A percentile compares a stretch with the other conserved stretches of the same genome.
Evolutionary conservation across 2,888 invertebrate species (phyloP).

Genomic region (Macroteleia sp.): DNA sequence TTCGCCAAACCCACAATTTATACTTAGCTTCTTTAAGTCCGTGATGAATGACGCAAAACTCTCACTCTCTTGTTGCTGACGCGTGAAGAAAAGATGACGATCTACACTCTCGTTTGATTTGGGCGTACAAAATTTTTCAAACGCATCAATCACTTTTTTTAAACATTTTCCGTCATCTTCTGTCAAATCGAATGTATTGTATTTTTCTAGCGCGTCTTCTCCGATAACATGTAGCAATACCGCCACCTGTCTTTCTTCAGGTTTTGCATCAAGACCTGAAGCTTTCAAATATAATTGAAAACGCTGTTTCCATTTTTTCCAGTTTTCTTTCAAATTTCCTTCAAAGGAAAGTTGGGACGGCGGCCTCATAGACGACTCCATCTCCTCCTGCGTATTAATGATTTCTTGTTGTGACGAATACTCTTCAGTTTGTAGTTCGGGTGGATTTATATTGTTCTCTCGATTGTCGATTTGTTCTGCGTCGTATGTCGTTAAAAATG

Average conservation of each 20-base stretch:
- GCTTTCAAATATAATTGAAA: conserved; percentile 68
- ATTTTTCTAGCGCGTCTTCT: conserved; percentile 68
- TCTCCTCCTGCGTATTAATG: too few species aligned
- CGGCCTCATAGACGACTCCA: conserved; percentile 50
- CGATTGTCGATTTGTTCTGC: too few species aligned
- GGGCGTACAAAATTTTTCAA: too few species aligned
- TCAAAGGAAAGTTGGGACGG: conserved; percentile 49
- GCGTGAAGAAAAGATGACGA: too few species aligned
- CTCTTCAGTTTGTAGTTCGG: not conserved
- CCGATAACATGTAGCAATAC: conserved; percentile 70
- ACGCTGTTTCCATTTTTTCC: conserved; percentile 64
- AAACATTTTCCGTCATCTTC: conserved; percentile 57
- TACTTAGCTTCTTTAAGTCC: too few species aligned
- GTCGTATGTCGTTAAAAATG: too few species aligned
- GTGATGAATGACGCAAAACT: too few species aligned
- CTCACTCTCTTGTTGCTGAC: too few species aligned
- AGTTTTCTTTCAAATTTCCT: conserved; percentile 66
- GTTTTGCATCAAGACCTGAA: conserved; percentile 63
- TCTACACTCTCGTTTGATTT: too few species aligned
- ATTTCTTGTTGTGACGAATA: not conserved
- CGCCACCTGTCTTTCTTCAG: conserved; percentile 63
- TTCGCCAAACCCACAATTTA: too few species aligned
- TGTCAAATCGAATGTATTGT: conserved; percentile 64
- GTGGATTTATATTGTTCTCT: not conserved
- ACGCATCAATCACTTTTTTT: too few species aligned